Evolutionary conservation across 2,888 invertebrate species (phyloP), one percentile per base, ranked within the genome.

Genomic region (Idaea aversata): DNA sequence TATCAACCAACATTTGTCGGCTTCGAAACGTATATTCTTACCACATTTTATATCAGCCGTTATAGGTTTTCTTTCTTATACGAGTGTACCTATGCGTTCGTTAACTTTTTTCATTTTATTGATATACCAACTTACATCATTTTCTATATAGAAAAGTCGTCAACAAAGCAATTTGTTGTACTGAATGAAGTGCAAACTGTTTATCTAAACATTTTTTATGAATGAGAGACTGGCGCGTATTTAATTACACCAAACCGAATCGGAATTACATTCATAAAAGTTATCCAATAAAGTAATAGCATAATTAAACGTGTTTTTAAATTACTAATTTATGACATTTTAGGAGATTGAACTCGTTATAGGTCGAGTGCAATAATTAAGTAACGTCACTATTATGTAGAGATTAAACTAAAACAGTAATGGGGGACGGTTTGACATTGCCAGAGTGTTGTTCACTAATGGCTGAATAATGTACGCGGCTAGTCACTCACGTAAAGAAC

Each of bases 401-500:
- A 72, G 74, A 72, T 73, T 73, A 71, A 66, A 63, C 62, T 67
- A 64, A 66, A 65, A 65, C 70, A 71, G 72, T 77, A 77, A 82
- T 80, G 77, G 77, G 78, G 72, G 67, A 72, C 69, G 74, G 67
- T 75, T 76, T 75, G 70, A 75, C 75, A 76, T 79, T 72, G 74
- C 73, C 75, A 64, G 72, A 74, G 76, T 79, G 78, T 74, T 75
- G 78, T 80, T 76, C 79, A 76, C 81, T 86, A 87, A 87, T 87
- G 83, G 82, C 74, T 77, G 82, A 83, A 83, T 85, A 85, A 84
- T 83, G 84, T 86, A 83, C 77, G 78, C 83, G 79, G 77, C 80
- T 80, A 82, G 82, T 82, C 83, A 82, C 81, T 82, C 83, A 82
- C 81, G 84, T 84, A 81, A 81, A 81, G 80, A 82, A 83, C 81